Evolutionary conservation across 2,888 invertebrate genomes (phyloP), one percentile per base, ranked within the genome.

Genomic region (Drosophila merina): DNA sequence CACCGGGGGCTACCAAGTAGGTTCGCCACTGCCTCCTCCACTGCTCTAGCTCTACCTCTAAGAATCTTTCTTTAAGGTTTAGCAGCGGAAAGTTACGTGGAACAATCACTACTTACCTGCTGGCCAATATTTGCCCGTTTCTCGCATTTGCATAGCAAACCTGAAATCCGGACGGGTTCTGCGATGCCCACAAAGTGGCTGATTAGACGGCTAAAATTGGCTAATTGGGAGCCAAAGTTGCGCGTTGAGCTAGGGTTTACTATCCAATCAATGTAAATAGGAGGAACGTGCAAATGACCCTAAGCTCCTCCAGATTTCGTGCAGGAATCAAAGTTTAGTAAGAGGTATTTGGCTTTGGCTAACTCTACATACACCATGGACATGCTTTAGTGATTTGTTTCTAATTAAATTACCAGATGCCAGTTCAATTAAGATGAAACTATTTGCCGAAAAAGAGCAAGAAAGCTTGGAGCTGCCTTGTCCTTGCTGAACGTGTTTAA

Each of bases 241-340:
- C 38, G 47, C 40, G 30, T n/a, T 33, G 33, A 33, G 36, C 36
- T 6, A 36, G 57, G 40, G 52, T 20, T 67, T 47, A 50, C 36
- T 50, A 63, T 47, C 51, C 69, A 54, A 71, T 63, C 56, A 60
- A 64, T 63, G 52, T 60, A 55, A 64, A 67, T 59, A 42, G 66
- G 1, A 10, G 6, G 49, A 47, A 55, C 83, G 77, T 79, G 79
- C 55, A 44, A 68, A 72, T 68, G 64, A 33, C 48, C 57, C 12
- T 10, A 52, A 42, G 38, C 12, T 25, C 3, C 42, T 12, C 8
- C 44, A 20, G 6, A 44, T 20, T 36, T 33, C 10, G 9, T 28
- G 28, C 7, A 9, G 1, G 50, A 2, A 10, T 36, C 33, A 44
- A 62, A 14, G 36, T 62, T 44, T 20, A 20, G 20, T 20, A 20